Percentiles rank a stretch among this genome's conserved stretches.
phyloP scores from a whole-genome alignment of 1,140 invertebrate species.

The Sycobia sp. region DNA sequence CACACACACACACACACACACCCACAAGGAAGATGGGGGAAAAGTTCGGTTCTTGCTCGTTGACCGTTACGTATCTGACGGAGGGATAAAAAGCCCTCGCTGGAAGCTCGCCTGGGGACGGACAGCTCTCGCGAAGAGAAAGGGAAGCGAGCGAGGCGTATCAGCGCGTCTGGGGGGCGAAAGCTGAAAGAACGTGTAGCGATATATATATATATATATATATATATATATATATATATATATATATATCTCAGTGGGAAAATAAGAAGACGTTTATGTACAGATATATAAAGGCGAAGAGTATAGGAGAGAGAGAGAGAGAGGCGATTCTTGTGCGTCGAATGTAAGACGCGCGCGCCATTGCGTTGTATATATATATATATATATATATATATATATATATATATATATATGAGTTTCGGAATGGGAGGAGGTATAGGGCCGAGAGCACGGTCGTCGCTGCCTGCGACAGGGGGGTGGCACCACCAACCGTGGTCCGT shows the following conservation, averaged over 20 bases:
- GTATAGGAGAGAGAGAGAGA: conserved; percentile 13
- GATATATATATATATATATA: too few relatives aligned
- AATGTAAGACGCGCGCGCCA: neutral
- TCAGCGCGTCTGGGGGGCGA: conserved; percentile 1
- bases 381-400: too few relatives aligned
- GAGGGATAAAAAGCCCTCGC: conserved; percentile 32
- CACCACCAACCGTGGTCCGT: conserved; percentile 42
- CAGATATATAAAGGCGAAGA: too few relatives aligned
- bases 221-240: too few relatives aligned
- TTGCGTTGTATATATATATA: neutral
- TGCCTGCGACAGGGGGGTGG: conserved; percentile 39
- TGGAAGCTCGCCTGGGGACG: neutral
- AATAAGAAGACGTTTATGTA: too few relatives aligned
- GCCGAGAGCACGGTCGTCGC: too few relatives aligned
- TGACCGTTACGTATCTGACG: conserved; percentile 33
- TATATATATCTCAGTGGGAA: too few relatives aligned
- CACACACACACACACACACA: neutral
- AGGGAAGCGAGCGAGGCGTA: too few relatives aligned
- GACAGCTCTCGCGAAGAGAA: too few relatives aligned
- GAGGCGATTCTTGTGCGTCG: conserved; percentile 8
- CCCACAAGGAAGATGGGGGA: neutral
- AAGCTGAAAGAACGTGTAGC: too few relatives aligned
- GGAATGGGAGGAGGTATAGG: too few relatives aligned
- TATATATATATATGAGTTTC: too few relatives aligned
- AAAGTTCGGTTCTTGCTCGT: conserved; percentile 13